Conservation (phyloP, 1,140 invertebrate species). For the Conus ventricosus region DNA sequence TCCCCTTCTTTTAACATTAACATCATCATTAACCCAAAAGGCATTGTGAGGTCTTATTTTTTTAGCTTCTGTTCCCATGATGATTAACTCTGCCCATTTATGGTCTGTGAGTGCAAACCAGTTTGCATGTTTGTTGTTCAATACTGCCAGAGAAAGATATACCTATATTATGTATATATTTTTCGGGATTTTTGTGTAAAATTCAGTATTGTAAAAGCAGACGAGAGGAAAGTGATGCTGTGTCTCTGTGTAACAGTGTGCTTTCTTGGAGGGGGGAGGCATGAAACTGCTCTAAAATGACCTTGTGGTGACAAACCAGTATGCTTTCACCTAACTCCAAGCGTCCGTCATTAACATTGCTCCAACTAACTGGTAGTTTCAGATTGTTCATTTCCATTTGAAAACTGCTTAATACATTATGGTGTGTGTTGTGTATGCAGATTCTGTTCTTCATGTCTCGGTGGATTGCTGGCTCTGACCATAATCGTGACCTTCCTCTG, state of each 20-base stretch:
- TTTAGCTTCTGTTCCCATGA: background rate
- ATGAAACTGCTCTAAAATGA: too few species aligned
- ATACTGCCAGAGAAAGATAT: background rate
- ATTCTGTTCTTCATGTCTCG: background rate
- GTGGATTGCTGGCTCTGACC: background rate
- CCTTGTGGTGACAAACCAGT: background rate
- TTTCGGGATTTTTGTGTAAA: background rate
- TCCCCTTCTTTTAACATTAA: background rate
- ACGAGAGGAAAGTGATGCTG: background rate
- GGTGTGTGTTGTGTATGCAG: background rate
- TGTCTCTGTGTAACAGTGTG: background rate
- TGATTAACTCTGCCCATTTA: background rate
- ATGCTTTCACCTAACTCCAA: background rate
- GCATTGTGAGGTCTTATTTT: background rate
- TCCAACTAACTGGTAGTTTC: too few species aligned
- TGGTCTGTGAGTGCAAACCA: background rate
- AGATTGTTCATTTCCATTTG: background rate
- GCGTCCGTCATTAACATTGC: background rate
- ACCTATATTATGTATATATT: background rate
- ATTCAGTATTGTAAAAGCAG: background rate
- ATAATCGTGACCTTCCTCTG: background rate
- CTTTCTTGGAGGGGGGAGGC: background rate
- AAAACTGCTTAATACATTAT: background rate
- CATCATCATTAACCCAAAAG: too few species aligned
- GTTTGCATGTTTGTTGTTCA: background rate